A percentile compares a stretch with the other conserved stretches of the same genome.
These are phyloP conservation scores for Hybognathus amarus DNA, from an alignment of 2,797 vertebrate species.

Conservation along the genomic window DNA sequence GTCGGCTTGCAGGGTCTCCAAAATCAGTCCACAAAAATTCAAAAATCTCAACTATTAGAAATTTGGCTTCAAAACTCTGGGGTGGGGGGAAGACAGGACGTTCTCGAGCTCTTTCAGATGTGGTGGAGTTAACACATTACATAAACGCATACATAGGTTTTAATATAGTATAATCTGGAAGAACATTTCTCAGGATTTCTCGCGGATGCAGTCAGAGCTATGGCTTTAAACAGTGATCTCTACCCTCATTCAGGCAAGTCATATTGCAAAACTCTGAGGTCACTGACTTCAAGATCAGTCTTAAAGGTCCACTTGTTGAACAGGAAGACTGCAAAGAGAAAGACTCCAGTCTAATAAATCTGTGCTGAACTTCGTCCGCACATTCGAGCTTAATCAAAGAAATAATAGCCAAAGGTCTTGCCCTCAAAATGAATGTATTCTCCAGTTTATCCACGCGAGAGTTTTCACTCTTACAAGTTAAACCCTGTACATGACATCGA, in stretches of 20 bases:
- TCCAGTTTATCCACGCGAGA: background rate
- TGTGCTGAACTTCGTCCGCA: background rate
- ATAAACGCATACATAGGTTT: background rate
- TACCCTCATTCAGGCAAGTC: constrained; percentile 33
- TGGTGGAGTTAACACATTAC: background rate
- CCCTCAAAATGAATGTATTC: background rate
- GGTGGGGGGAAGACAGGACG: no score
- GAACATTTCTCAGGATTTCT: constrained; percentile 34
- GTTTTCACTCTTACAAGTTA: background rate
- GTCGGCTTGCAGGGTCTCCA: background rate
- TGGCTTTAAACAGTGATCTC: constrained; percentile 31
- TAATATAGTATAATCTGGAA: constrained; percentile 5
- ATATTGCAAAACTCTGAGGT: constrained; percentile 16
- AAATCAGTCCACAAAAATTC: background rate
- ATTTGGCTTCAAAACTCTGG: constrained; percentile 4
- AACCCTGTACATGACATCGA: background rate
- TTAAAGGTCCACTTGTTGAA: background rate
- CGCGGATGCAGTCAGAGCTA: background rate
- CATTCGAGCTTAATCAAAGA: background rate
- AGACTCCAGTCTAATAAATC: background rate
- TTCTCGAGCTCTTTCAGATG: constrained; percentile 1
- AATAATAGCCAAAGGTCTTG: background rate
- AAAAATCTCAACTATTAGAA: background rate
- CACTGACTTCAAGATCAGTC: constrained; percentile 30
- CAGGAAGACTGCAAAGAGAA: background rate